Conservation (phyloP, 2,113 vertebrate genomes). For the Mesocricetus auratus region DNA sequence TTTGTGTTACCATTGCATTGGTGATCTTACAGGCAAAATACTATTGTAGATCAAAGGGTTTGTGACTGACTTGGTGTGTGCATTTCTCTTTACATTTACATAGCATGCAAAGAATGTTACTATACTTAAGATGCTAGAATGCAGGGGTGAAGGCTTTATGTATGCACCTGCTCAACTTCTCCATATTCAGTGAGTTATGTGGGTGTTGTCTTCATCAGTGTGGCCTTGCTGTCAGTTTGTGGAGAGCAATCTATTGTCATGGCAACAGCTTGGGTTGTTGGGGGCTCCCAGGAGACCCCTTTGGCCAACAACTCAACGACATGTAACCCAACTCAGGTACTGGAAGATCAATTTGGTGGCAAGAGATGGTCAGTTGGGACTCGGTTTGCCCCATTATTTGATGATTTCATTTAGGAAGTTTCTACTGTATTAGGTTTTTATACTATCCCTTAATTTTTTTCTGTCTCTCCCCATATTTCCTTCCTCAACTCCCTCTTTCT, state of each 20-base stretch:
- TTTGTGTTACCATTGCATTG: neutral
- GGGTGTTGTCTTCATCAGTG: neutral
- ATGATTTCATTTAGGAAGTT: neutral
- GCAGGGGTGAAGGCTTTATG: neutral
- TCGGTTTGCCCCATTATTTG: neutral
- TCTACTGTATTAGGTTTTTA: neutral
- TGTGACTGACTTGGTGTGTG: neutral
- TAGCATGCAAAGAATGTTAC: neutral
- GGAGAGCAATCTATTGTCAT: neutral
- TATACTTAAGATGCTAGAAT: neutral
- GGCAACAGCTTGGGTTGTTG: neutral
- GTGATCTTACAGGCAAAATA: neutral
- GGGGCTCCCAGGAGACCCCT: neutral
- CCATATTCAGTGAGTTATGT: neutral
- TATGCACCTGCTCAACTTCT: neutral
- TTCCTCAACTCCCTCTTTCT: neutral
- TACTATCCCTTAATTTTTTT: neutral
- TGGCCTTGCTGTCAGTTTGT: neutral
- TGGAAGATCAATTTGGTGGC: neutral
- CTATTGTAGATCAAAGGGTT: neutral
- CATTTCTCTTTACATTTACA: neutral
- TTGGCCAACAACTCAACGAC: neutral
- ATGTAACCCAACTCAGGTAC: neutral
- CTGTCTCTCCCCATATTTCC: neutral
- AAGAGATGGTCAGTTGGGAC: neutral